Evolutionary conservation across 2,797 vertebrate species (phyloP), one percentile per base, ranked within the genome.

Genomic region (Hippopotamyrus pictus): DNA sequence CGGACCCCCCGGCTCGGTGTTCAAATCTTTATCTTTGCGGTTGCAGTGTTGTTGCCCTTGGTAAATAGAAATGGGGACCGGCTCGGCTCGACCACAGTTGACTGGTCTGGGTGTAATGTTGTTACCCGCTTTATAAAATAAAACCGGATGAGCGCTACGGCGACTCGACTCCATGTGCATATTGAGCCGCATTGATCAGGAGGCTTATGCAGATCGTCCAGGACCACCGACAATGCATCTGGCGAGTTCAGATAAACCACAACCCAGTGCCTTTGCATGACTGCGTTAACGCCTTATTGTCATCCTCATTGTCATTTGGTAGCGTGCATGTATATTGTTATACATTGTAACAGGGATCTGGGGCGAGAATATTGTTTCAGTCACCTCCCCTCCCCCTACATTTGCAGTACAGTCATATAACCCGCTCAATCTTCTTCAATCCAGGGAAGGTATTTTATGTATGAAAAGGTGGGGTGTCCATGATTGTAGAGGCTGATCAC

Each of bases 331-430:
- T 65, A 29, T 57, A 44, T 65, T 25, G 33, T 46, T 22, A 62
- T 46, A 37, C 17, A 22, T 44, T 22, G 86, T 37, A 6, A 88
- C 57, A 46, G 19, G 83, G n/a, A n/a, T 17, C 48, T 54, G 14
- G 7, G 22, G 25, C 37, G 22, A 54, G 8, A 29, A 59, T 59
- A 37, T 14, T 44, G 88, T 86, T 82, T 92, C 93, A 91, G 50
- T 91, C 93, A 91, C 90, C 90, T 94, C 95, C 95, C 95, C 93
- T 95, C 95, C 95, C 95, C 95, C 94, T 76, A 91, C 88, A 93
- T 95, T 95, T 96, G 96, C 96, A 96, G 96, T 95, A 96, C 93
- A 92, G 94, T 92, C 92, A 90, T 57, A 88, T 92, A 91, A 37
- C 69, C 33, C 65, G 29, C 29, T 33, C 65, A 17, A 12, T 37